A percentile compares a stretch with the other conserved stretches of the same genome.
These are phyloP conservation scores for Torymus tubicola DNA, from an alignment of 2,888 invertebrate species.

Conservation along the genomic window DNA sequence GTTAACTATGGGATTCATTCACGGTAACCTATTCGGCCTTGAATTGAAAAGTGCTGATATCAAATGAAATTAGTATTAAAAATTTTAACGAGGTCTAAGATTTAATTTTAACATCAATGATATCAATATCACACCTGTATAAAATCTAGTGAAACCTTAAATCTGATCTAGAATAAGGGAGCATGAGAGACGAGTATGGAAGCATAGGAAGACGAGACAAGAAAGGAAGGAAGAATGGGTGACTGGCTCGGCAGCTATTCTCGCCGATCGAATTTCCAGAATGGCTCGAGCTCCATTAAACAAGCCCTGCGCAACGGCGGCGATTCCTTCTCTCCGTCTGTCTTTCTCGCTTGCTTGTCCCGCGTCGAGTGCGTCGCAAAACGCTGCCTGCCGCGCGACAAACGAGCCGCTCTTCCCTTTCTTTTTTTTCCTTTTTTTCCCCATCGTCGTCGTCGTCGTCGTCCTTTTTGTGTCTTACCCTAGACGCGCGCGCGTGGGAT, in stretches of 20 bases:
- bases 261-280: slow-evolving; percentile 72
- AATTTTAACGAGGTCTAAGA: too few species aligned
- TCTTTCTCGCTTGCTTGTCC: slow-evolving; percentile 43
- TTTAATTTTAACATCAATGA: too few species aligned
- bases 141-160: too few species aligned
- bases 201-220: slow-evolving; percentile 47
- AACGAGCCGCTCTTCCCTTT: slow-evolving; percentile 44
- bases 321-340: background rate
- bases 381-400: slow-evolving; percentile 59
- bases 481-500: slow-evolving; percentile 4
- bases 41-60: too few species aligned
- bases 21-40: too few species aligned
- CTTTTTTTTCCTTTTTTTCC: slow-evolving; percentile 46
- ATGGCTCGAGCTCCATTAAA: slow-evolving; percentile 71
- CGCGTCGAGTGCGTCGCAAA: slow-evolving; percentile 62
- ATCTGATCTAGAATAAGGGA: background rate
- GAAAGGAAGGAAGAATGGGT: slow-evolving; percentile 63
- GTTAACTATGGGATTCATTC: too few species aligned
- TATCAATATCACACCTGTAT: too few species aligned
- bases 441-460: too few species aligned
- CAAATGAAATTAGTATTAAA: too few species aligned
- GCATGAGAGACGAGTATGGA: slow-evolving; percentile 3
- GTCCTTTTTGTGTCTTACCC: slow-evolving; percentile 41
- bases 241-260: slow-evolving; percentile 64
- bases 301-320: slow-evolving; percentile 55